A percentile compares a stretch with the other conserved stretches of the same genome.
These are phyloP conservation scores for Hyperoplus immaculatus DNA, from an alignment of 2,797 vertebrate genomes.

Conservation along the genomic window DNA sequence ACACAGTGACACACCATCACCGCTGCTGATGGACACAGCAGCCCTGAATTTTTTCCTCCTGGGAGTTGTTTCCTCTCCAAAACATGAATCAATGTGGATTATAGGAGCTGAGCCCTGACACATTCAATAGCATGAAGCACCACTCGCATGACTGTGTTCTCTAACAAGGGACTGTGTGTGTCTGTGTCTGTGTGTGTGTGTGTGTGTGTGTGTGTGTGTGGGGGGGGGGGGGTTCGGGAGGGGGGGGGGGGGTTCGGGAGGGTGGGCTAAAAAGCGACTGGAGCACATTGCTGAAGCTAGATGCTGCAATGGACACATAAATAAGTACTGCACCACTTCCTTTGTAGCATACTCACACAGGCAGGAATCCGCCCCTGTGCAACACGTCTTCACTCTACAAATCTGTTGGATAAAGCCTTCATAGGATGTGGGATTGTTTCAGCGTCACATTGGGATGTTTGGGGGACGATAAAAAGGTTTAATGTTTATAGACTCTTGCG, in stretches of 20 bases:
- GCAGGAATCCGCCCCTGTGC: constrained; percentile 23
- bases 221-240: not conserved
- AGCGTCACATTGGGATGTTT: not conserved
- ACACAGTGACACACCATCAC: constrained; percentile 32
- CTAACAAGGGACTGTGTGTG: constrained; percentile 46
- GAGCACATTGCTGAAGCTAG: constrained; percentile 58
- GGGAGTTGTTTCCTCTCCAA: constrained; percentile 56
- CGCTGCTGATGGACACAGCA: constrained; percentile 45
- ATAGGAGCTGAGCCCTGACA: constrained; percentile 59
- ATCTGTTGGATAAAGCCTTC: not conserved
- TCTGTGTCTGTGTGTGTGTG: constrained; percentile 8
- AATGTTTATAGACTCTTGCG: constrained; percentile 8
- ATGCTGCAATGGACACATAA: constrained; percentile 70
- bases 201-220: too few relatives aligned
- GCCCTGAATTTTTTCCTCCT: constrained; percentile 35
- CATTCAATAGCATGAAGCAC: constrained; percentile 43
- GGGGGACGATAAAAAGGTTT: not conserved
- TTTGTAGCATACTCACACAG: constrained; percentile 2
- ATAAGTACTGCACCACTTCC: constrained; percentile 65
- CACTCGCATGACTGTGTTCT: constrained; percentile 54
- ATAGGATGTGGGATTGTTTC: constrained; percentile 14
- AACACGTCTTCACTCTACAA: constrained; percentile 28
- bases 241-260: constrained; percentile 10
- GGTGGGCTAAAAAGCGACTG: constrained; percentile 62
- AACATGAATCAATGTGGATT: constrained; percentile 69